Percentiles rank a stretch among this genome's conserved stretches.
Conservation (phyloP, 2,113 vertebrate species). For the Pteropus alecto region DNA sequence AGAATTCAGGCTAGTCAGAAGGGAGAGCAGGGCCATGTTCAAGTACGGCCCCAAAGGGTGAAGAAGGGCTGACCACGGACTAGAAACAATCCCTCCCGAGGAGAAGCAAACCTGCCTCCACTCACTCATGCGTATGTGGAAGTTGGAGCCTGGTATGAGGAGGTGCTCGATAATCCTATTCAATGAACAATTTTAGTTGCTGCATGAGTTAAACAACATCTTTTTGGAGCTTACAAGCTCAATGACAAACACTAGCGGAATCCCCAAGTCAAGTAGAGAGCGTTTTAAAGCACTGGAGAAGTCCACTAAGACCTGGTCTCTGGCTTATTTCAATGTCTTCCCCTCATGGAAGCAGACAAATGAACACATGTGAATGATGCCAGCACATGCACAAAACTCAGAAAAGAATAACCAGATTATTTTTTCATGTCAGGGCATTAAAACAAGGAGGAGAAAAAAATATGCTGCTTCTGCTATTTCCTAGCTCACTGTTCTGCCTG, state of each 20-base stretch:
- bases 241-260: neutral
- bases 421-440: neutral
- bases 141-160: neutral
- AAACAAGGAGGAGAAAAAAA: neutral
- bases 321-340: neutral
- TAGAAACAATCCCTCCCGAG: neutral
- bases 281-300: slow-evolving; percentile 6
- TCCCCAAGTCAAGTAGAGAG: neutral
- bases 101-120: neutral
- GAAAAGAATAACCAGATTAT: neutral
- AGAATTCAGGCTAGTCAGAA: neutral
- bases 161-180: neutral
- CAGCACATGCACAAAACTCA: neutral
- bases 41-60: neutral
- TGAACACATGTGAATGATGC: neutral
- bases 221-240: neutral
- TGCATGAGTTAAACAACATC: neutral
- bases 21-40: neutral
- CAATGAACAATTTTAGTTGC: neutral
- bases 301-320: neutral
- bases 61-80: neutral
- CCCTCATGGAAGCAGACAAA: neutral
- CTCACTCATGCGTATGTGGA: neutral
- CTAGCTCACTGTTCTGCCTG: neutral
- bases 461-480: neutral